Percentiles rank a stretch among this genome's conserved stretches.
These are phyloP conservation scores for Neolamprologus modestus DNA, from an alignment of 2,113 vertebrate genomes.

Conservation along the genomic window DNA sequence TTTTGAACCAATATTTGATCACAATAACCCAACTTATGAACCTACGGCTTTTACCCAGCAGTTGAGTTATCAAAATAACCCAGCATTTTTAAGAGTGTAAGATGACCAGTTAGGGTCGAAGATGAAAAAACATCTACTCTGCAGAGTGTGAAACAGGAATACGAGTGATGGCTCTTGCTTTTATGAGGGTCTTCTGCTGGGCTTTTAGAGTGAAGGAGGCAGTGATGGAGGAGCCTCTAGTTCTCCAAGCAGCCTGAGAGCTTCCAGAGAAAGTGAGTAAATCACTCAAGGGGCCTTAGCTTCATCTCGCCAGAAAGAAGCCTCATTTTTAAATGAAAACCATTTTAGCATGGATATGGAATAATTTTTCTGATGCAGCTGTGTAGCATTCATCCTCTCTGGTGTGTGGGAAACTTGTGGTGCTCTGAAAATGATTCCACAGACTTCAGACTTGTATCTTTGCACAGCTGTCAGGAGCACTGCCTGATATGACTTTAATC, in stretches of 20 bases:
- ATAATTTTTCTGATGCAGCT: not conserved
- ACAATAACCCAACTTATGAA: not conserved
- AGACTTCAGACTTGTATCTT: constrained; percentile 29
- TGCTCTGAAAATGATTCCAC: constrained; percentile 31
- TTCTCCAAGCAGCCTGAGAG: constrained; percentile 71
- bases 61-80: not conserved
- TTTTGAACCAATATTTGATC: not conserved
- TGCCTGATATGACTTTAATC: constrained; percentile 57
- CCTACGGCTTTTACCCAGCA: not conserved
- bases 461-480: constrained; percentile 34
- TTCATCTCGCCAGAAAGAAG: constrained; percentile 2
- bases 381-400: not conserved
- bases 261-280: constrained; percentile 80
- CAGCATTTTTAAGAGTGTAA: not conserved
- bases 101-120: not conserved
- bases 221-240: constrained; percentile 72
- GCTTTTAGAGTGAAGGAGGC: constrained; percentile 75
- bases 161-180: not conserved
- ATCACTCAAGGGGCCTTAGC: constrained; percentile 33
- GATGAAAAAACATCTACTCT: constrained; percentile 8
- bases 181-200: constrained; percentile 77
- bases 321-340: constrained; percentile 37
- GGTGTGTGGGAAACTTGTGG: not conserved
- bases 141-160: not conserved
- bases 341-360: constrained; percentile 7